phyloP scores from a whole-genome alignment of 2,113 vertebrate genomes.

The Pelmatolapia mariae region DNA sequence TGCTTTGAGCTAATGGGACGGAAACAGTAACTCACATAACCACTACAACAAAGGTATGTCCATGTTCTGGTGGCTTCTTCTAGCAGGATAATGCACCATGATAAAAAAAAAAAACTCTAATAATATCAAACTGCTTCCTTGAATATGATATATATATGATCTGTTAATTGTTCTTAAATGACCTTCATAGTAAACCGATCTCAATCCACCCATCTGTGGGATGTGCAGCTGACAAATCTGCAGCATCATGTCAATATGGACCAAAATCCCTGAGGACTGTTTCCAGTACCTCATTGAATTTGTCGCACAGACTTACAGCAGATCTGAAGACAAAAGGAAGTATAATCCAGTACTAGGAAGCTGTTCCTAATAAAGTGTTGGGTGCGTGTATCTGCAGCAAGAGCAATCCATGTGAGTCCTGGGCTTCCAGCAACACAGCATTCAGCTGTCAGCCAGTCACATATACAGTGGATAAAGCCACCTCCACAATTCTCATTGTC shows the following conservation, averaged over 20 bases:
- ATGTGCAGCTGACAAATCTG: background rate
- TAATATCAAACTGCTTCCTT: background rate
- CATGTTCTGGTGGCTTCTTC: background rate
- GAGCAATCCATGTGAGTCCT: background rate
- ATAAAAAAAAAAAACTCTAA: background rate
- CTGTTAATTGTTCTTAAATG: background rate
- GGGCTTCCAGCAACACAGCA: background rate
- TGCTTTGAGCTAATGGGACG: background rate
- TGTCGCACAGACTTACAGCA: background rate
- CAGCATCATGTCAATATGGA: background rate
- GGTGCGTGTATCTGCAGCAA: background rate
- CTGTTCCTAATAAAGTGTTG: background rate
- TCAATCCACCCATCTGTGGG: background rate
- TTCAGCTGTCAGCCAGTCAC: background rate
- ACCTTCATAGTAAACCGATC: background rate
- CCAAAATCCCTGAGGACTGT: background rate
- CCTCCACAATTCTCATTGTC: background rate
- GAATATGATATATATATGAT: background rate
- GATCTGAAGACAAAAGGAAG: background rate
- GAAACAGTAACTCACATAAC: background rate
- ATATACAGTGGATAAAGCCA: background rate
- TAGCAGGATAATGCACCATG: background rate
- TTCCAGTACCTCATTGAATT: background rate
- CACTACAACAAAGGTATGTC: background rate
- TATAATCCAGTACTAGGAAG: background rate